Evolutionary conservation across 2,888 invertebrate species (phyloP), one percentile per base, ranked within the genome.

Genomic region (Pharmacophagus antenor): DNA sequence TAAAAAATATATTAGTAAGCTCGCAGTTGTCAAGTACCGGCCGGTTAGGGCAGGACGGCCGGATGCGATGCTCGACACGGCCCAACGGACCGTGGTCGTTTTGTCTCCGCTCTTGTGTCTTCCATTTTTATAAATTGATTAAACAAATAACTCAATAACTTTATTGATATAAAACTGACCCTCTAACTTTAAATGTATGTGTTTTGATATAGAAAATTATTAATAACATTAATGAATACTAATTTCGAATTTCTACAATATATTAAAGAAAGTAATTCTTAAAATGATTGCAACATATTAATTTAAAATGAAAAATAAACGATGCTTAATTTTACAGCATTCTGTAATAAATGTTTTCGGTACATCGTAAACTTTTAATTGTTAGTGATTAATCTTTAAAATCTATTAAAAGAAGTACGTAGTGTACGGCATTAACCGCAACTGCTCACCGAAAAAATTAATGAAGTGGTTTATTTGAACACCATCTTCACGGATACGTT

Each of bases 21-120:
- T 18, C 17, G 4, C 22, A 51, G 48, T 37, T 23, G 58, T 47
- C 12, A 48, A 46, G 48, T 20, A 41, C 20, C 41, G 48, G 41
- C 42, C 58, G 57, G 63, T 59, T 59, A 58, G 62, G 65, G 59
- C 62, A 61, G 69, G 63, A 55, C 62, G 46, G 68, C 82, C 84
- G 85, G 84, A 84, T 82, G 77, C 73, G 73, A 69, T 64, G 74
- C 71, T 67, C 65, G 69, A 72, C 73, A 64, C 74, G 67, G 70
- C 50, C 69, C 82, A 78, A 62, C 74, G 73, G 77, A 79, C 77
- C 84, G 77, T 77, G 77, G 70, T 69, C 69, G 68, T 70, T 71
- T 73, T 70, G 72, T 76, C 77, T 79, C 76, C 57, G 60, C 53
- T 63, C 54, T 50, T 58, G n/a, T n/a, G 63, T 47, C 55, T 47